Evolutionary conservation across 2,888 invertebrate genomes (phyloP).

Genomic region (Caenorhabditis uteleia): DNA sequence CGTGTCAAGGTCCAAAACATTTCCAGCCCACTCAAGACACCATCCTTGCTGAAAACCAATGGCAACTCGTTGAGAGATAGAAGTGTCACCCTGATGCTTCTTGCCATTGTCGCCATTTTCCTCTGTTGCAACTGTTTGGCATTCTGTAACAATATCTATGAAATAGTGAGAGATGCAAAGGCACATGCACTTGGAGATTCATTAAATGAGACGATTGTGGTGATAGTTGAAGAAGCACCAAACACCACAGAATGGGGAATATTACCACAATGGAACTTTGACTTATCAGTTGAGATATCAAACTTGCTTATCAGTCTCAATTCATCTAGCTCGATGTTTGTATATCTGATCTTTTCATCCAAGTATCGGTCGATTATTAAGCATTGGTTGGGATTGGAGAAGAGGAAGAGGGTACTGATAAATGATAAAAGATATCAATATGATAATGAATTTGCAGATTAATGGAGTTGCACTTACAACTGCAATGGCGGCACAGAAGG

Average conservation of each 20-base stretch:
- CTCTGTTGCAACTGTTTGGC: slow-evolving; percentile 67
- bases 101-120: slow-evolving; percentile 68
- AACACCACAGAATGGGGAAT: slow-evolving; percentile 5
- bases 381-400: slow-evolving; percentile 63
- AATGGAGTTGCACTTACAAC: slow-evolving; percentile 67
- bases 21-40: slow-evolving; percentile 48
- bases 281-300: slow-evolving; percentile 60
- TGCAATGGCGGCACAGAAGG: slow-evolving; percentile 65
- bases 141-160: slow-evolving; percentile 68
- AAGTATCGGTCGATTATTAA: slow-evolving; percentile 67
- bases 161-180: slow-evolving; percentile 49
- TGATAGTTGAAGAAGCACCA: background rate
- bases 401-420: slow-evolving; percentile 40
- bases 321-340: slow-evolving; percentile 66
- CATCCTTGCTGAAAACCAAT: slow-evolving; percentile 49
- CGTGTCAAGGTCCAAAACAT: slow-evolving; percentile 8
- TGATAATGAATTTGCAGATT: slow-evolving; percentile 50
- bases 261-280: slow-evolving; percentile 40
- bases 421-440: too few species aligned
- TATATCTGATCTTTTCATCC: slow-evolving; percentile 65
- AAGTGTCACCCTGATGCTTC: slow-evolving; percentile 65
- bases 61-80: slow-evolving; percentile 60
- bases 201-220: background rate
- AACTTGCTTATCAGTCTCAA: slow-evolving; percentile 67
- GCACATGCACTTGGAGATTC: slow-evolving; percentile 12